These are phyloP conservation scores for Struthidea cinerea DNA, from an alignment of 2,113 vertebrate species.

Conservation along the genomic window DNA sequence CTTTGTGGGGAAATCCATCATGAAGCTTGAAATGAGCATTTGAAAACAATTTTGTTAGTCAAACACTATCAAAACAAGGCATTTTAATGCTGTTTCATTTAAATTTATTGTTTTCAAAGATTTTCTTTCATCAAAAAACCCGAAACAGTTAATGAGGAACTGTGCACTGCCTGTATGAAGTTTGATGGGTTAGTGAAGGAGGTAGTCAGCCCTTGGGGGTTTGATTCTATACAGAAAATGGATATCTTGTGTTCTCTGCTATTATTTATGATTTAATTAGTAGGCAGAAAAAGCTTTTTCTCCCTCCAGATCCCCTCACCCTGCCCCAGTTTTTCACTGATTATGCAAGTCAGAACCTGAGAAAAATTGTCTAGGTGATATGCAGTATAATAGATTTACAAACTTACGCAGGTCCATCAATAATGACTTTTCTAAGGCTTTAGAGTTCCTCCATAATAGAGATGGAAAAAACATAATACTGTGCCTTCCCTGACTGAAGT, in stretches of 20 bases:
- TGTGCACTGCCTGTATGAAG: not conserved
- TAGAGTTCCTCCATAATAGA: not conserved
- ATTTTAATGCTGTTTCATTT: not conserved
- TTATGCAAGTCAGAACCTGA: not conserved
- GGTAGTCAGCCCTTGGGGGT: not conserved
- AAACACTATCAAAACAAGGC: not conserved
- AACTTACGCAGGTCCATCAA: not conserved
- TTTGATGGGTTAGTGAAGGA: not conserved
- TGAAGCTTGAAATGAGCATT: not conserved
- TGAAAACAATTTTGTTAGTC: not conserved
- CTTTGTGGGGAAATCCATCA: not conserved
- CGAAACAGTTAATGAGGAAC: not conserved
- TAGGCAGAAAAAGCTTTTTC: not conserved
- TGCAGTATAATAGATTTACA: not conserved
- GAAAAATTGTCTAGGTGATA: not conserved
- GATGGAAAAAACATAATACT: not conserved
- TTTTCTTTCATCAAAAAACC: not conserved
- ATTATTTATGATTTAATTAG: not conserved
- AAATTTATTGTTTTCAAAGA: not conserved
- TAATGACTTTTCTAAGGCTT: not conserved
- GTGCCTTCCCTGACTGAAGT: not conserved
- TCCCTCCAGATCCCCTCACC: not conserved
- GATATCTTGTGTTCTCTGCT: not conserved
- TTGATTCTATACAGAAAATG: not conserved
- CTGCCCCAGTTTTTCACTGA: not conserved